A percentile compares a stretch with the other conserved stretches of the same genome.
Conservation (phyloP, 2,113 vertebrate species). For the Sinocyclocheilus maitianheensis region DNA sequence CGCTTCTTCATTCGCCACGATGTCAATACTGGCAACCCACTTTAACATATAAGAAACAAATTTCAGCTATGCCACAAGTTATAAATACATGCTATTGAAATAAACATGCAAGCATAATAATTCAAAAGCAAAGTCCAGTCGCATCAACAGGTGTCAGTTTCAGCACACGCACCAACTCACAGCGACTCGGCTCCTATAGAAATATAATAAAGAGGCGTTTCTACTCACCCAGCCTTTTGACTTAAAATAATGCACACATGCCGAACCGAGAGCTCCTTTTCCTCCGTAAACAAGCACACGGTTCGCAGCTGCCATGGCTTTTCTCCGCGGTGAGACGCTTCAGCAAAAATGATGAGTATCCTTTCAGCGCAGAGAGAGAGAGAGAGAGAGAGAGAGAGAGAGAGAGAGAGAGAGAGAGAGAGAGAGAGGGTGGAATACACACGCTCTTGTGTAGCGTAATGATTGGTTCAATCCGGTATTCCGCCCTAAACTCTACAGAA, state of each 20-base stretch:
- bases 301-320: slow-evolving; percentile 66
- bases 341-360: slow-evolving; percentile 15
- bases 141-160: slow-evolving; percentile 29
- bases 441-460: not conserved
- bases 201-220: not conserved
- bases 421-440: not conserved
- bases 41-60: slow-evolving; percentile 52
- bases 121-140: not conserved
- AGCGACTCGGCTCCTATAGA: not conserved
- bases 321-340: not conserved
- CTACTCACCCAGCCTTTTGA: slow-evolving; percentile 84
- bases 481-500: not conserved
- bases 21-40: slow-evolving; percentile 93
- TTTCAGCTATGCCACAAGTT: not conserved
- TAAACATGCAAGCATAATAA: not conserved
- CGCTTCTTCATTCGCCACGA: slow-evolving; percentile 86
- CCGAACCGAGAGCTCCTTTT: slow-evolving; percentile 84
- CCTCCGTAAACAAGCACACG: slow-evolving; percentile 89
- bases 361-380: not conserved
- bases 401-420: not conserved
- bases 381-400: not conserved
- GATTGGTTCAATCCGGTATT: not conserved
- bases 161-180: slow-evolving; percentile 34
- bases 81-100: not conserved
- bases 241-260: slow-evolving; percentile 83